Percentiles rank a stretch among this genome's conserved stretches.
phyloP scores from a whole-genome alignment of 2,888 invertebrate genomes.

The Noctua comes region DNA sequence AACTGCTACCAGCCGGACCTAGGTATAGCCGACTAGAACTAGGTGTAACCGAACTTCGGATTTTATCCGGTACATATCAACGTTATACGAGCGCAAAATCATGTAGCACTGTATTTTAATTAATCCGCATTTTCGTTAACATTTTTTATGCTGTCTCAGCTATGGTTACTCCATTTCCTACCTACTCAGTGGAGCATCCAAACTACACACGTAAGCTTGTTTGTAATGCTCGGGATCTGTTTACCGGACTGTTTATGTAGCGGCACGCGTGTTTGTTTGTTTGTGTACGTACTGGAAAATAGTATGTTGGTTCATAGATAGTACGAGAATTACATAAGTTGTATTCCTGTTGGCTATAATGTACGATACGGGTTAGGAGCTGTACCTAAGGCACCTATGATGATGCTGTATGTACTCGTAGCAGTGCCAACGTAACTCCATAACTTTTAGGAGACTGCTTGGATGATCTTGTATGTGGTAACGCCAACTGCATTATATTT shows the following conservation, averaged over 20 bases:
- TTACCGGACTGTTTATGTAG: slow-evolving; percentile 62
- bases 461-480: neutral
- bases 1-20: neutral
- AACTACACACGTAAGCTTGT: slow-evolving; percentile 66
- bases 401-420: neutral
- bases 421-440: neutral
- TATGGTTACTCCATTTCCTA: slow-evolving; percentile 24
- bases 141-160: neutral
- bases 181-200: slow-evolving; percentile 23
- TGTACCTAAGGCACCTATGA: neutral
- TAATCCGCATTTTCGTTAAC: neutral
- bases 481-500: neutral
- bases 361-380: neutral
- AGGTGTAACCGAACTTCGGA: neutral
- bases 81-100: neutral
- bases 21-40: neutral
- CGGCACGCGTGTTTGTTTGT: slow-evolving; percentile 54
- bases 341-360: neutral
- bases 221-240: slow-evolving; percentile 62
- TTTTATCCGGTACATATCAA: neutral
- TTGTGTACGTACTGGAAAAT: slow-evolving; percentile 20
- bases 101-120: neutral
- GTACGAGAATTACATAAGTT: slow-evolving; percentile 15
- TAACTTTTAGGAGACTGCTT: neutral
- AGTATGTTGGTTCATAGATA: slow-evolving; percentile 10